Evolutionary conservation across 2,113 vertebrate species (phyloP), one percentile per base, ranked within the genome.

Genomic region (Sinocyclocheilus anshuiensis): DNA sequence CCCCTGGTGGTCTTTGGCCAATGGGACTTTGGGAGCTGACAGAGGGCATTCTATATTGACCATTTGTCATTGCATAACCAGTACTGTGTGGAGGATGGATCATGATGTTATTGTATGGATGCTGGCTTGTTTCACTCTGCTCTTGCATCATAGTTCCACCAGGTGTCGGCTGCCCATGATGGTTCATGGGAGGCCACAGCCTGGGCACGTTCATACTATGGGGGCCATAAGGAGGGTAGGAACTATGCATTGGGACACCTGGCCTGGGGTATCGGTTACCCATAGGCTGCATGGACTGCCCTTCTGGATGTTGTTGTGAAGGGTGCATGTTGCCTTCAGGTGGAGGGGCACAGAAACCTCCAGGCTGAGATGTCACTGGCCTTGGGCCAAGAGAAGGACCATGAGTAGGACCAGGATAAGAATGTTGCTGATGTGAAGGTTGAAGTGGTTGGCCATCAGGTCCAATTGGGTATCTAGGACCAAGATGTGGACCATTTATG

Each of bases 101-200:
- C 77, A 95, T 92, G 18, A 93, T 95, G 0, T 95, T 94, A 77
- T 93, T 88, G 67, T 96, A 94, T 24, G 91, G 69, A 0, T 83
- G 95, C 63, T 96, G 93, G 33, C 93, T 90, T 55, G 90, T 84
- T 76, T 91, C 86, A 85, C 88, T 93, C 65, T 92, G 93, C 69
- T 94, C 94, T 81, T 93, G 92, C 87, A 94, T 90, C 75, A 85
- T 71, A 36, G 92, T 91, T 59, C 91, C 90, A n/a, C 29, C 93
- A 0, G 3, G 93, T 91, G 89, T 95, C 89, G 92, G 94, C 57
- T 0, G 94, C 0, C 15, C 92, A 57, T 90, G 92, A 65, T 94
- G 92, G 0, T 95, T 96, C 88, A 95, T 94, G 86, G 95, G 94
- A 0, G 96, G 95, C 97, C 97, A 99, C 89, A 96, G 90, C 16